Percentiles rank a stretch among this genome's conserved stretches.
Evolutionary conservation across 1,140 invertebrate species (phyloP).

Genomic region (Musca vetustissima): DNA sequence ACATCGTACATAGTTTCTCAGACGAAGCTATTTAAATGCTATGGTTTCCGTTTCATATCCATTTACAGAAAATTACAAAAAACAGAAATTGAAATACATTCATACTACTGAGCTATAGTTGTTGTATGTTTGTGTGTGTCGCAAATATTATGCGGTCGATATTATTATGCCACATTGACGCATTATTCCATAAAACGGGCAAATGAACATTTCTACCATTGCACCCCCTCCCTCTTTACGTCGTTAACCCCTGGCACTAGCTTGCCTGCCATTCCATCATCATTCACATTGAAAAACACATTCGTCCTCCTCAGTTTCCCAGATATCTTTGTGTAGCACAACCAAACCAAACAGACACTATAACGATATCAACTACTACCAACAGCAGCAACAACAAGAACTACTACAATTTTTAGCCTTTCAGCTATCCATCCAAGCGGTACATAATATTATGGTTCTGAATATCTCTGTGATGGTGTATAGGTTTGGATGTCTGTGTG

Average conservation of each 20-base stretch:
- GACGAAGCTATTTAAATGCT: too few species aligned
- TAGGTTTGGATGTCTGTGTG: too few species aligned
- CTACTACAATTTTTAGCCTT: background rate
- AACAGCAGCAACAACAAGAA: background rate
- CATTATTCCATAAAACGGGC: slow-evolving; percentile 21
- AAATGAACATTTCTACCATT: too few species aligned
- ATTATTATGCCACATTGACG: slow-evolving; percentile 30
- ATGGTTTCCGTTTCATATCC: too few species aligned
- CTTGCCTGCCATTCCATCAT: background rate
- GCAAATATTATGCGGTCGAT: slow-evolving; percentile 27
- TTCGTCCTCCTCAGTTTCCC: background rate
- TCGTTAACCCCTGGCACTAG: too few species aligned
- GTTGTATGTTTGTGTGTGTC: background rate
- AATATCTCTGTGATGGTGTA: too few species aligned
- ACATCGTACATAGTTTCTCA: background rate
- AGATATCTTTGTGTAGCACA: slow-evolving; percentile 2
- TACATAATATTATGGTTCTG: too few species aligned
- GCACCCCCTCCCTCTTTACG: background rate
- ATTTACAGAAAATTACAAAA: background rate
- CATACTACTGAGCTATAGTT: background rate
- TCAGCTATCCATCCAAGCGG: too few species aligned
- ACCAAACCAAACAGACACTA: slow-evolving; percentile 4
- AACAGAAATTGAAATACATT: background rate
- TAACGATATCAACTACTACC: background rate
- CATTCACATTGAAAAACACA: slow-evolving; percentile 3